Percentiles rank a stretch among this genome's conserved stretches.
Conservation (phyloP, 2,797 vertebrate genomes). For the Echiichthys vipera region DNA sequence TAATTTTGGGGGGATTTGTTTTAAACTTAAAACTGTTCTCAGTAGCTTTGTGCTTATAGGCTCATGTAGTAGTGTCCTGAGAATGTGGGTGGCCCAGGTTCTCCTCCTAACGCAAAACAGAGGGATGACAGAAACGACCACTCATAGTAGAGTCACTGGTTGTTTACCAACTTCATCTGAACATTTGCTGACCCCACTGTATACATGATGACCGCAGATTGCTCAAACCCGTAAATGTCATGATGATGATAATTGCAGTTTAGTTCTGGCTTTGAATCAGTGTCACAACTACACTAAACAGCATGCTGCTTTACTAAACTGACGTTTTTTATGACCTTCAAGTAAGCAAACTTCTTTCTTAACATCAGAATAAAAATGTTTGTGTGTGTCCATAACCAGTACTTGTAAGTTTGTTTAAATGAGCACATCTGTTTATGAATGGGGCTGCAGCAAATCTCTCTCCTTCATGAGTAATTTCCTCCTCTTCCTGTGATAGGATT, state of each 20-base stretch:
- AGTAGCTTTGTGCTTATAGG: conserved; percentile 1
- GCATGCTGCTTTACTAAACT: conserved; percentile 14
- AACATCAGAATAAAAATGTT: conserved; percentile 28
- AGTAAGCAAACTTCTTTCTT: conserved; percentile 15
- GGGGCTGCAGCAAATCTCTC: conserved; percentile 56
- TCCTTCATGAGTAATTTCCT: conserved; percentile 77
- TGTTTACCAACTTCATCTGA: conserved; percentile 68
- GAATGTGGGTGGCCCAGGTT: conserved; percentile 58
- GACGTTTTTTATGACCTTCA: conserved; percentile 2
- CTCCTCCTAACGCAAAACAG: conserved; percentile 22
- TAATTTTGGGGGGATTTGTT: no score
- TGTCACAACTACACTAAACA: conserved; percentile 30
- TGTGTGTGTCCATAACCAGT: conserved; percentile 17
- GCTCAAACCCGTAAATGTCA: conserved; percentile 40
- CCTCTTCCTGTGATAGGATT: conserved; percentile 79
- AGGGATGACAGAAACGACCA: conserved; percentile 41
- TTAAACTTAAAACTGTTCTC: conserved; percentile 3
- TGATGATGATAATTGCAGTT: conserved; percentile 34
- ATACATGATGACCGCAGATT: conserved; percentile 66
- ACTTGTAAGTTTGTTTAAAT: conserved; percentile 47
- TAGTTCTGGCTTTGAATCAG: conserved; percentile 36
- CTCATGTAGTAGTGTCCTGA: conserved; percentile 12
- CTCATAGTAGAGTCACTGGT: conserved; percentile 44
- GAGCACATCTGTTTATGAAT: conserved; percentile 61
- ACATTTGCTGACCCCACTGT: conserved; percentile 38